Percentiles rank a stretch among this genome's conserved stretches.
Evolutionary conservation across 2,113 vertebrate genomes (phyloP).

Genomic region (Tychaedon coryphoeus): DNA sequence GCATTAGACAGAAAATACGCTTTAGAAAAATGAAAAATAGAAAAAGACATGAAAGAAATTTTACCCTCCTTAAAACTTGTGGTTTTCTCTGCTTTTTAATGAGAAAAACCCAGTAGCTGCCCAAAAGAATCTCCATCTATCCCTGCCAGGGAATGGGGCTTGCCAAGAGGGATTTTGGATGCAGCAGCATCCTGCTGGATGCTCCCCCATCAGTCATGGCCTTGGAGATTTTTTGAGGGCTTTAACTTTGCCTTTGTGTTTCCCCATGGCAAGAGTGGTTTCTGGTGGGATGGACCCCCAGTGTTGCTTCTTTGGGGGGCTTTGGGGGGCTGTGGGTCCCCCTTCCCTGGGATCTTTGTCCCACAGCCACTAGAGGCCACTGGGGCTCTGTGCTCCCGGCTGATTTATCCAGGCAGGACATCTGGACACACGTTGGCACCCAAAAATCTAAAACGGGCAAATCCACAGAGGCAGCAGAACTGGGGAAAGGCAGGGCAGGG

Average conservation of each 20-base stretch:
- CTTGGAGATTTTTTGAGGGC: neutral
- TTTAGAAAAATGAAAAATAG: neutral
- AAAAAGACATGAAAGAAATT: neutral
- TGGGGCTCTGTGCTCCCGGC: constrained; percentile 17
- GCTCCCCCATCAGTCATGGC: accelerated
- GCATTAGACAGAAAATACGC: accelerated
- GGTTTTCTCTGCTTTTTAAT: accelerated
- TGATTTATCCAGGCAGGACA: neutral
- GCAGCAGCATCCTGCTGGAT: neutral
- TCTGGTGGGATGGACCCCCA: accelerated
- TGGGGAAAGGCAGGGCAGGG: neutral
- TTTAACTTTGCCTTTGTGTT: neutral
- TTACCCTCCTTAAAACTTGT: neutral
- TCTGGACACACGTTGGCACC: neutral
- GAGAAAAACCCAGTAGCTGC: neutral
- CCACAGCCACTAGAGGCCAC: constrained; percentile 72
- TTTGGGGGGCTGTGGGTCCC: neutral
- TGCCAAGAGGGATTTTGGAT: neutral
- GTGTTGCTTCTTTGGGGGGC: accelerated
- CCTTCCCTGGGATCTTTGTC: neutral
- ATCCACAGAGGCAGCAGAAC: accelerated
- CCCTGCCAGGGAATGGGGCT: neutral
- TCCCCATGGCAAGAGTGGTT: accelerated
- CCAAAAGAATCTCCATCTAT: accelerated
- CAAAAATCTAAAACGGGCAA: neutral